Base-by-base conservation (phyloP, 2,113 vertebrate species). In the Pteronura brasiliensis region DNA sequence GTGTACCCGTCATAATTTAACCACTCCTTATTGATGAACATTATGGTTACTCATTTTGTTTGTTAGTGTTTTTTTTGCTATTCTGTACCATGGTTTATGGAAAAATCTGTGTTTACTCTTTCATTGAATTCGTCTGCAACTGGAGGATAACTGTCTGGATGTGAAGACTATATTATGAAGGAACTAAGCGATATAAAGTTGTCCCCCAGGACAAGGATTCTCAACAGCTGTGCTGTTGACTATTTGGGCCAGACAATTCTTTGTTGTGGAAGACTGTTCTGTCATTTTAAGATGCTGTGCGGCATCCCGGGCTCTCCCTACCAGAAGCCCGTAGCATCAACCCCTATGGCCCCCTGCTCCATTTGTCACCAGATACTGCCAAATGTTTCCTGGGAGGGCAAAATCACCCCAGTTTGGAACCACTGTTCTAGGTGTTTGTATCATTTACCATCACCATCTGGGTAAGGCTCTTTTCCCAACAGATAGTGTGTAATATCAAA, bases 291-390 rank as follows among this genome's bases (percentile, higher is more conserved):
- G 21, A 20, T 71, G 4, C 6, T 76, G 18, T 55, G 7, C 7
- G 61, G 2, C 31, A n/a, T 65, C 3, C 11, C 84, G 29, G 57
- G 10, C 52, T 65, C 27, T 59, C 18, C 20, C 18, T 21, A 71
- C 36, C 65, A 15, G 7, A 44, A 29, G 9, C 1, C 6, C 23
- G 6, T 20, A 57, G 14, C 23, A 61, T 44, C 23, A n/a, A 4
- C 29, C 15, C 27, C 7, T 14, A 44, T 2, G 20, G 21, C 7
- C 7, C 8, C 14, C 36, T 12, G 8, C 15, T 61, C 5, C 0
- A 15, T 47, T 15, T 55, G 21, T 57, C 20, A 47, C 39, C 27
- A 39, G 23, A 52, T 90, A 59, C 13, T 14, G 36, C 11, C 52
- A 92, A 49, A 13, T 74, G 25, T 63, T 91, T 7, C 14, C 14